phyloP scores from a whole-genome alignment of 2,113 vertebrate genomes.

The Patagioenas fasciata region DNA sequence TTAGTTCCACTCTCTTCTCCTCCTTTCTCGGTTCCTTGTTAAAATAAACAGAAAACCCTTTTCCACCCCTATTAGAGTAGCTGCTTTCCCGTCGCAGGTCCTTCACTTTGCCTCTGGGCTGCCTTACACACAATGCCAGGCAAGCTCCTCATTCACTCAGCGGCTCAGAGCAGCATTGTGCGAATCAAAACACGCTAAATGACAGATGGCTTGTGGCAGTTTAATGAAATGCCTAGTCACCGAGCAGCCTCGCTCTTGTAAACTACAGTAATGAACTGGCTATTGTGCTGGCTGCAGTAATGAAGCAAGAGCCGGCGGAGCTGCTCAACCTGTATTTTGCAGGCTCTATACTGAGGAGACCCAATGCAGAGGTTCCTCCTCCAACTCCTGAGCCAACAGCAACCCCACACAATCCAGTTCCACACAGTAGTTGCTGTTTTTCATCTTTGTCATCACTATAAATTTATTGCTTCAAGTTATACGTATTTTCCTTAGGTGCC shows the following conservation, averaged over 20 bases:
- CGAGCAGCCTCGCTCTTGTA: background rate
- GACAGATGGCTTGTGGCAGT: conserved; percentile 1
- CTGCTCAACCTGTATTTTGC: background rate
- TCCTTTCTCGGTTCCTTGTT: background rate
- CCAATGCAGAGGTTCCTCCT: background rate
- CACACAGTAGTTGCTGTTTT: fast-evolving
- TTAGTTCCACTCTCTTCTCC: background rate
- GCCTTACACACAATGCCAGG: background rate
- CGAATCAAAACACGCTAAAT: conserved; percentile 11
- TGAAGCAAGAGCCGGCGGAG: background rate
- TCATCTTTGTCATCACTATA: fast-evolving
- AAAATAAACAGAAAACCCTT: background rate
- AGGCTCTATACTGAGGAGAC: background rate
- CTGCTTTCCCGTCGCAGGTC: fast-evolving
- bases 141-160: background rate
- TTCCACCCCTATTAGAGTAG: background rate
- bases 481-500: fast-evolving
- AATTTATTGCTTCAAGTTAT: fast-evolving
- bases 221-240: background rate
- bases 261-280: background rate
- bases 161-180: background rate
- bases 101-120: background rate
- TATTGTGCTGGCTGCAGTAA: background rate
- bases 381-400: fast-evolving
- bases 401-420: fast-evolving